Evolutionary conservation across 2,797 vertebrate genomes (phyloP).

Genomic region (Enoplosus armatus): DNA sequence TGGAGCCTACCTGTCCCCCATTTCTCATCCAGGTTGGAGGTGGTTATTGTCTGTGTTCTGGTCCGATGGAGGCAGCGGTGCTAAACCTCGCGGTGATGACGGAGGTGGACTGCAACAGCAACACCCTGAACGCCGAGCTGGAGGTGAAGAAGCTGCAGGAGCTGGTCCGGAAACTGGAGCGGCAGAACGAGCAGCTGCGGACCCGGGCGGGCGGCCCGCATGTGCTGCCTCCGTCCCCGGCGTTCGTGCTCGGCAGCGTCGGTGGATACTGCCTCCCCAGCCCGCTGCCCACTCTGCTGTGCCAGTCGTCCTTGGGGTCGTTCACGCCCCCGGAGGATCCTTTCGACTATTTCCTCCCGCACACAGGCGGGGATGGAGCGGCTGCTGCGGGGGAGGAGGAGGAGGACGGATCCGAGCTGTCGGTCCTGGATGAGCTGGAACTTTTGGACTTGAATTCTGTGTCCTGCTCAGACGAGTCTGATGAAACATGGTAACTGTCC

Average conservation of each 20-base stretch:
- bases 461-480: conserved; percentile 79
- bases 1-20: conserved; percentile 35
- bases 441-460: conserved; percentile 89
- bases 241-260: conserved; percentile 32
- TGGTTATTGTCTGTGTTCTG: neutral
- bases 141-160: conserved; percentile 96
- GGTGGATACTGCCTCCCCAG: conserved; percentile 77
- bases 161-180: conserved; percentile 93
- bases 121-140: conserved; percentile 88
- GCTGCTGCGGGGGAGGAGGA: conserved; percentile 30
- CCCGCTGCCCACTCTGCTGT: conserved; percentile 82
- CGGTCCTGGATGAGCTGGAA: conserved; percentile 91
- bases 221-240: conserved; percentile 60
- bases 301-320: conserved; percentile 61
- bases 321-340: conserved; percentile 61
- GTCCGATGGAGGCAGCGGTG: conserved; percentile 81
- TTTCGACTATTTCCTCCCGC: conserved; percentile 86
- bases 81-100: conserved; percentile 80
- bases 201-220: conserved; percentile 81
- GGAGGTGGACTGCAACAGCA: conserved; percentile 86
- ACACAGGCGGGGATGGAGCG: conserved; percentile 54
- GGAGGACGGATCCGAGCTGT: conserved; percentile 57
- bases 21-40: conserved; percentile 1
- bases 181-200: conserved; percentile 92
- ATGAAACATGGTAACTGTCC: conserved; percentile 90